Percentiles rank a stretch among this genome's conserved stretches.
These are phyloP conservation scores for Oophaga pumilio DNA, from an alignment of 2,113 vertebrate species.

Conservation along the genomic window DNA sequence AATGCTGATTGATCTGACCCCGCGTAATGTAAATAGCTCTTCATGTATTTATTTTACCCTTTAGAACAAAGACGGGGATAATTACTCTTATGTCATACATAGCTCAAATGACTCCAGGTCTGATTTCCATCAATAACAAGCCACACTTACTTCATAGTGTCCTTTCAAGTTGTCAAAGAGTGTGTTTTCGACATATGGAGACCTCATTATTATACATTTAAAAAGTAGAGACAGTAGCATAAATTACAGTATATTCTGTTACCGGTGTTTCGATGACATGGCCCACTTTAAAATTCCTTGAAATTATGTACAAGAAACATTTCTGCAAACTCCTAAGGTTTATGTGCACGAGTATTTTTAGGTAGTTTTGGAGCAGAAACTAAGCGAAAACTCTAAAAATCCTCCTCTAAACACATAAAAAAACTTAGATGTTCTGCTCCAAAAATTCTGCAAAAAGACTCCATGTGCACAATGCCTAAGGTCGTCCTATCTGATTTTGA, in stretches of 20 bases:
- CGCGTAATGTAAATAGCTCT: constrained; percentile 52
- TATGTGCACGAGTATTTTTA: too few relatives aligned
- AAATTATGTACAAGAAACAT: background rate
- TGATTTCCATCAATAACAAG: constrained; percentile 31
- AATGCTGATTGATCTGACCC: constrained; percentile 47
- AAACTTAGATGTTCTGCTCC: too few relatives aligned
- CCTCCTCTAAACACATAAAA: too few relatives aligned
- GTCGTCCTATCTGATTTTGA: background rate
- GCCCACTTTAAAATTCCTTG: background rate
- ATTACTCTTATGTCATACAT: constrained; percentile 34
- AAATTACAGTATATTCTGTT: background rate
- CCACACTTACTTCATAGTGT: constrained; percentile 23
- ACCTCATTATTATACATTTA: background rate
- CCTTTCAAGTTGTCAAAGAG: background rate
- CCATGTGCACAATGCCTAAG: background rate
- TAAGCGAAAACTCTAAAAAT: too few relatives aligned
- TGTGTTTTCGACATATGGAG: constrained; percentile 8
- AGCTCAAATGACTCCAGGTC: background rate
- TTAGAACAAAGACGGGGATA: constrained; percentile 43
- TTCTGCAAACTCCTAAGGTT: too few relatives aligned
- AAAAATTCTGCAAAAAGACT: background rate
- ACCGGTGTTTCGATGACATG: background rate
- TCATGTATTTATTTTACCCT: constrained; percentile 53
- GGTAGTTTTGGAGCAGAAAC: too few relatives aligned
- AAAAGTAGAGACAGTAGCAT: background rate